phyloP scores from a whole-genome alignment of 1,140 invertebrate genomes.

The Brachionus calyciflorus region DNA sequence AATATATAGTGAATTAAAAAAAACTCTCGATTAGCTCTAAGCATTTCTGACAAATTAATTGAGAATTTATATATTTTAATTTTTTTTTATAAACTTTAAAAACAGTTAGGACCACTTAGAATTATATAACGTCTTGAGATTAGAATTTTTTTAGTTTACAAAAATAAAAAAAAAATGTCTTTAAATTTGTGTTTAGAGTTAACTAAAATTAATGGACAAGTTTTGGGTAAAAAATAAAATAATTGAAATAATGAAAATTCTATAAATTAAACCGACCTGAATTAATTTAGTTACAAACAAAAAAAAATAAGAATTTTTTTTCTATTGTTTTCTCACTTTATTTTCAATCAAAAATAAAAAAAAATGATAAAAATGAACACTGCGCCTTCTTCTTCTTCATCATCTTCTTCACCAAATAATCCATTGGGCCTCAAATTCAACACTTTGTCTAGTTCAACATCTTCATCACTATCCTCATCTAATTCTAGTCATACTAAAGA shows the following conservation, averaged over 20 bases:
- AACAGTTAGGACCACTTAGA: background rate
- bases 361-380: conserved; percentile 32
- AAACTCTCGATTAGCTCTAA: conserved; percentile 7
- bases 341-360: background rate
- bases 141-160: background rate
- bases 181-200: conserved; percentile 38
- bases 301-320: background rate
- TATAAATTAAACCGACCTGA: conserved; percentile 31
- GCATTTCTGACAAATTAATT: conserved; percentile 40
- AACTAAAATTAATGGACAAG: conserved; percentile 23
- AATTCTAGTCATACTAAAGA: conserved; percentile 36
- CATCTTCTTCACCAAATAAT: too few relatives aligned
- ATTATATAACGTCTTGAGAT: conserved; percentile 35
- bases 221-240: background rate
- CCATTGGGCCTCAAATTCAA: conserved; percentile 24
- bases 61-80: background rate
- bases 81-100: background rate
- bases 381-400: background rate
- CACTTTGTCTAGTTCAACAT: conserved; percentile 33
- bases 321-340: conserved; percentile 16
- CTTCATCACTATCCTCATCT: conserved; percentile 28
- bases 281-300: background rate
- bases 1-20: too few relatives aligned
- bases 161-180: conserved; percentile 18
- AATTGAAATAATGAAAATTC: background rate